Base-by-base conservation (phyloP, 2,888 invertebrate species). In the Hypolimnas misippus region DNA sequence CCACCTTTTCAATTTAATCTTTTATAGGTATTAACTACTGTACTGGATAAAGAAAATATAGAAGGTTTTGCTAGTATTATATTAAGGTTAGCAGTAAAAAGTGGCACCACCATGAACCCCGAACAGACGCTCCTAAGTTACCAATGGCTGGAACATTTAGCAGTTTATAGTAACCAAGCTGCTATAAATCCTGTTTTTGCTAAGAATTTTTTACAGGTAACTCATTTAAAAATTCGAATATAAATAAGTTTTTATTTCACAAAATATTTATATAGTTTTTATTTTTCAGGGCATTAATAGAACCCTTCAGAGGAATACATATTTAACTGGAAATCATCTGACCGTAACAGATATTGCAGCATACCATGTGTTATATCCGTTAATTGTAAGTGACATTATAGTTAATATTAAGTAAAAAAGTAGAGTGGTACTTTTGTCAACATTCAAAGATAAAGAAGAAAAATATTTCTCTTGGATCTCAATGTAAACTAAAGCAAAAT, bases 321-420 rank as follows among this genome's bases (percentile, higher is more conserved):
- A 86, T 68, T 75, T 92, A 65, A 84, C 86, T 35, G 92, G 92
- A 19, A 84, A 89, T 63, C 73, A 73, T 63, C 62, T 89, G 33
- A 95, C 95, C 0, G 85, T 96, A 42, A 94, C 96, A 7, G 96
- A 96, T 83, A 84, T 96, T 63, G 93, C 94, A 25, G 84, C 95
- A 8, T 96, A 94, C 78, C 95, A 95, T 85, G 89, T 93, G 6
- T 83, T 96, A 54, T 92, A 94, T 76, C 93, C 94, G 73, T 80
- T 94, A 70, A 89, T 96, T 93, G 96, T 96, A 92, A 93, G 74
- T 69, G 16, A 40, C 14, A 16, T 16, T 0, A 38, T 38, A 5
- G 2, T 14, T 14, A 38, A 38, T 14, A 38, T n/a, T n/a, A n/a
- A n/a, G n/a, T n/a, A n/a, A n/a, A n/a, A n/a, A n/a, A n/a, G n/a